phyloP scores from a whole-genome alignment of 2,113 vertebrate genomes.

The Edolisoma coerulescens region DNA sequence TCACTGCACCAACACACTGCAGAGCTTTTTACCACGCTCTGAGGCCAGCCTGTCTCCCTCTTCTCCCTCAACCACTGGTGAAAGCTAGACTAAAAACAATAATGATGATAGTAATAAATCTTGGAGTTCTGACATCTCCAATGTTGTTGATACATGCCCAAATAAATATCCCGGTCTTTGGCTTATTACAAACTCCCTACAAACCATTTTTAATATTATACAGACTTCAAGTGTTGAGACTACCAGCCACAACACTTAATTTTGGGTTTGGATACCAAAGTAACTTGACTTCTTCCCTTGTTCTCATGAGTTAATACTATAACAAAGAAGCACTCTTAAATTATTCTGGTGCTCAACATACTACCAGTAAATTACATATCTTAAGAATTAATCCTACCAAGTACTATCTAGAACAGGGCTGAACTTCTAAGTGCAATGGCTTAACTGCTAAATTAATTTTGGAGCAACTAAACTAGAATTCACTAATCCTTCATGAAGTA shows the following conservation, averaged over 20 bases:
- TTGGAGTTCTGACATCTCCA: background rate
- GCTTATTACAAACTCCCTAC: background rate
- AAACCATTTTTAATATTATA: background rate
- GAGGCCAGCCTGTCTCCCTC: background rate
- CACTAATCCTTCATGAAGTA: background rate
- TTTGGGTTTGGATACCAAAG: background rate
- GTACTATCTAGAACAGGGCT: background rate
- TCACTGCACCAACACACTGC: background rate
- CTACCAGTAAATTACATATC: background rate
- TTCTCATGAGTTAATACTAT: background rate
- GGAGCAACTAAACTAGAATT: conserved; percentile 3
- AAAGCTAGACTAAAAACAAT: background rate
- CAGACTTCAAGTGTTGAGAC: background rate
- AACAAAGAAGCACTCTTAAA: background rate
- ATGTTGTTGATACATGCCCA: background rate
- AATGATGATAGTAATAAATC: background rate
- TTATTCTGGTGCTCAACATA: background rate
- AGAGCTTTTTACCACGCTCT: background rate
- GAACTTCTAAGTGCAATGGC: background rate
- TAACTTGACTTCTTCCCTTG: background rate
- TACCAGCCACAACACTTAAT: background rate
- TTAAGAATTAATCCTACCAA: background rate
- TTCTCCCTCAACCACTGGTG: background rate
- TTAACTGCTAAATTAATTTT: conserved; percentile 39
- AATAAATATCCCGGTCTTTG: background rate